Conservation (phyloP, 2,113 vertebrate species). For the Crotalus tigris region DNA sequence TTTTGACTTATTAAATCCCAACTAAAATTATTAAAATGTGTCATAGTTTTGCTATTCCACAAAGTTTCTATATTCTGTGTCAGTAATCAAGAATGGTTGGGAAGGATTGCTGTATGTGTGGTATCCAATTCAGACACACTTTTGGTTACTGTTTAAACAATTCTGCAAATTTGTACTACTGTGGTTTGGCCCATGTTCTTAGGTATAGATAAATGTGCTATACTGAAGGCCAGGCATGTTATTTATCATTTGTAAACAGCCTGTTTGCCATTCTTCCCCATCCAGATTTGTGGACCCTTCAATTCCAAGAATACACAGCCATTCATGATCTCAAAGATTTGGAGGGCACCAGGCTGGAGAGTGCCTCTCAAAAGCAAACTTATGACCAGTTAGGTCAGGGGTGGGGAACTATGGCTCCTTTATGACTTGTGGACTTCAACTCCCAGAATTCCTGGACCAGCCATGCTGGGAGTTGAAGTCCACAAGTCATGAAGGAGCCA, state of each 20-base stretch:
- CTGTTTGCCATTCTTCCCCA: background rate
- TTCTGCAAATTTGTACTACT: background rate
- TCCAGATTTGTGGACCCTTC: background rate
- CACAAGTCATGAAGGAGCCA: too few species aligned
- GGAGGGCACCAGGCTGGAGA: background rate
- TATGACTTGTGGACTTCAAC: too few species aligned
- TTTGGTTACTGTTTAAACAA: background rate
- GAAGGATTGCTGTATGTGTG: background rate
- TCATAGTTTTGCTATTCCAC: background rate
- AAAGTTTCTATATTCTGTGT: background rate
- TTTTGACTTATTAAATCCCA: background rate
- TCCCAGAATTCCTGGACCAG: too few species aligned
- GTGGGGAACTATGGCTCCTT: too few species aligned
- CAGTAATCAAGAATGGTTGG: background rate
- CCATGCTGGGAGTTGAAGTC: too few species aligned
- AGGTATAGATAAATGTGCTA: background rate
- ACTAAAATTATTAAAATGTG: background rate
- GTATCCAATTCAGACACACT: background rate
- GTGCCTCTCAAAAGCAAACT: background rate
- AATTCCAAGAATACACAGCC: background rate
- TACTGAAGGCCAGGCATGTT: background rate
- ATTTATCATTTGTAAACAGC: background rate
- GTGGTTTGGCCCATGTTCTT: background rate
- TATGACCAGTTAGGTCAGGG: background rate
- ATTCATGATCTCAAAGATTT: background rate